Evolutionary conservation across 2,113 vertebrate genomes (phyloP).

Genomic region (Castor canadensis): DNA sequence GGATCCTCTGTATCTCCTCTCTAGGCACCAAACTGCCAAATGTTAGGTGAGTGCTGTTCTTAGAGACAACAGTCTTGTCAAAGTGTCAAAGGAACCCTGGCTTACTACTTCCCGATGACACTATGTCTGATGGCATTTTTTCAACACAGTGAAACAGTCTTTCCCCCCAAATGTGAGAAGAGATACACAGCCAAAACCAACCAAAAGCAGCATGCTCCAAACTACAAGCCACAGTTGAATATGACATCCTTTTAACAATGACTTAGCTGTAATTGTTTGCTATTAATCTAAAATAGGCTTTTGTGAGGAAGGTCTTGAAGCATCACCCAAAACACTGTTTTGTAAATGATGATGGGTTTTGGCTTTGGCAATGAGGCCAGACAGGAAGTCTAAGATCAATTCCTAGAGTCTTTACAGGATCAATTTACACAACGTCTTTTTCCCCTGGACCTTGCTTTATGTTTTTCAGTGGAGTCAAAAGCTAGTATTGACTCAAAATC

Average conservation of each 20-base stretch:
- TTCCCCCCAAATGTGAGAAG: neutral
- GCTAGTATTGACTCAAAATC: neutral
- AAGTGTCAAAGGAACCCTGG: neutral
- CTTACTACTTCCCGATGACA: fast-evolving
- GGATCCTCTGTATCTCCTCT: neutral
- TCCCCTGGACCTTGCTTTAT: neutral
- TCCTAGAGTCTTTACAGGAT: neutral
- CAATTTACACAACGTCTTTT: neutral
- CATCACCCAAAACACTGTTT: neutral
- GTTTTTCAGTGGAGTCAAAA: neutral
- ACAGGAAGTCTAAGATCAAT: neutral
- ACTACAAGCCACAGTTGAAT: neutral
- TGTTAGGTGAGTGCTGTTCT: neutral
- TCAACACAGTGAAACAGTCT: fast-evolving
- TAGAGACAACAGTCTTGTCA: fast-evolving
- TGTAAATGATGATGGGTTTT: neutral
- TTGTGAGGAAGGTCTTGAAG: neutral
- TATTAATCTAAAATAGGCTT: neutral
- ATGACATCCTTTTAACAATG: neutral
- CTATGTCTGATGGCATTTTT: neutral
- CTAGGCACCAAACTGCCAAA: too few relatives aligned
- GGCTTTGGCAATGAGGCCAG: neutral
- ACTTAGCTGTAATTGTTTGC: neutral
- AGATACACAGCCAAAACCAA: neutral
- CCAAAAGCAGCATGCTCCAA: neutral